Evolutionary conservation across 53 echinoderm and acorn worm species (phyloP).

Genomic region (Actinopyga echinites): DNA sequence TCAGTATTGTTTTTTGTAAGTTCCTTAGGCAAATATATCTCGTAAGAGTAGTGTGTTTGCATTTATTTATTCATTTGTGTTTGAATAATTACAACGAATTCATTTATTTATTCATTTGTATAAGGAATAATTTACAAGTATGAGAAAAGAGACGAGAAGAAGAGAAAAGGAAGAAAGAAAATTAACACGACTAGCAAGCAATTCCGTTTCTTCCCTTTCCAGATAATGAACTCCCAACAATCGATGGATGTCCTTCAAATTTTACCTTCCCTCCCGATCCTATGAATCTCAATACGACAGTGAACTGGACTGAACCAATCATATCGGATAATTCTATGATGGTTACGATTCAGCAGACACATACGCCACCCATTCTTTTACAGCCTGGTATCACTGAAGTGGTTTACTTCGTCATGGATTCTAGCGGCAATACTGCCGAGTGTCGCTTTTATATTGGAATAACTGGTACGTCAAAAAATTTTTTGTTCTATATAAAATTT

Average conservation of each 20-base stretch:
- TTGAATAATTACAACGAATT: no score
- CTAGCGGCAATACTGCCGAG: constrained; percentile 41
- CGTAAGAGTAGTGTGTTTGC: no score
- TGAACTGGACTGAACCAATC: constrained; percentile 35
- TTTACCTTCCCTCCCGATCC: constrained; percentile 11
- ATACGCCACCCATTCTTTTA: background rate
- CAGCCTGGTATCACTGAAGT: constrained; percentile 40
- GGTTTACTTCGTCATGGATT: constrained; percentile 18
- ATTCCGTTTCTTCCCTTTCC: background rate
- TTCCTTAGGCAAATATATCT: no score
- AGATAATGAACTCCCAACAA: constrained; percentile 54
- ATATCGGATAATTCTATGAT: constrained; percentile 10
- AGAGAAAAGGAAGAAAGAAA: background rate
- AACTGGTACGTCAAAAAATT: background rate
- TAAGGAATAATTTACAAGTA: no score
- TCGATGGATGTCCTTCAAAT: constrained; percentile 41
- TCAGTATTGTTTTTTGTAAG: no score
- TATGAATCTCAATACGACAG: background rate
- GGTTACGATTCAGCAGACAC: background rate
- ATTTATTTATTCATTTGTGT: no score
- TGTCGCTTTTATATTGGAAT: constrained; percentile 24
- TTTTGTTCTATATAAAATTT: background rate
- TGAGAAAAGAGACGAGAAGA: no score
- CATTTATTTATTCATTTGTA: no score
- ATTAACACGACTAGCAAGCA: background rate